Evolutionary conservation across 2,113 vertebrate species (phyloP).

Genomic region (Poeciliopsis turrubarensis): DNA sequence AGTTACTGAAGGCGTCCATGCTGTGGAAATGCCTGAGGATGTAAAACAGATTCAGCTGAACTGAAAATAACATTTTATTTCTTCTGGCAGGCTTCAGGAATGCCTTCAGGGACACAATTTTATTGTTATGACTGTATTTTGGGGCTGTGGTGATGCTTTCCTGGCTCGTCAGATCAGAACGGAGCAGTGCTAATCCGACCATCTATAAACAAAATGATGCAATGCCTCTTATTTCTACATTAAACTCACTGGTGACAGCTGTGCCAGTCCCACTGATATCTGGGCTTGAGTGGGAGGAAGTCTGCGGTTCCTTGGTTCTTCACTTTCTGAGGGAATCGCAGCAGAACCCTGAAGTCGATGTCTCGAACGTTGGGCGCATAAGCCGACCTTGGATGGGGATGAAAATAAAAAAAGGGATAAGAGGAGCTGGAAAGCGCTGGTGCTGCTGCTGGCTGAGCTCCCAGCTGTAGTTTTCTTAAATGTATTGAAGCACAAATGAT

Average conservation of each 20-base stretch:
- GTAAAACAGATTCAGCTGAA: neutral
- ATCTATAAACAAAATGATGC: neutral
- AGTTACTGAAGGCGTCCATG: slow-evolving; percentile 88
- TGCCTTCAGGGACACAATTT: neutral
- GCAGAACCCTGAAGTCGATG: slow-evolving; percentile 82
- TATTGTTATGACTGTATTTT: slow-evolving; percentile 7
- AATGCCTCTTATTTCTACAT: neutral
- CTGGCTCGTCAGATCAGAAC: neutral
- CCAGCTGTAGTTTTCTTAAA: slow-evolving; percentile 27
- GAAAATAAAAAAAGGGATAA: slow-evolving; percentile 31
- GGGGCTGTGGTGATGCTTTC: slow-evolving; percentile 8
- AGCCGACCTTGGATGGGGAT: slow-evolving; percentile 76
- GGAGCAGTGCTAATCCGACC: neutral
- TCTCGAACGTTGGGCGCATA: slow-evolving; percentile 76
- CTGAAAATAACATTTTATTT: neutral
- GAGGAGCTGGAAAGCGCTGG: slow-evolving; percentile 38
- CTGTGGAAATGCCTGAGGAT: slow-evolving; percentile 83
- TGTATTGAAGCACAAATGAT: slow-evolving; percentile 49
- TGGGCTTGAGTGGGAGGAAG: slow-evolving; percentile 84
- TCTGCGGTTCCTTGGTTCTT: slow-evolving; percentile 84
- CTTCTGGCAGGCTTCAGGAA: neutral
- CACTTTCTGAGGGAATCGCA: slow-evolving; percentile 86
- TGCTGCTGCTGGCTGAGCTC: slow-evolving; percentile 31
- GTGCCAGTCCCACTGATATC: slow-evolving; percentile 88
- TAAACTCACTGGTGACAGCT: slow-evolving; percentile 87